Percentiles rank a stretch among this genome's conserved stretches.
phyloP scores from a whole-genome alignment of 2,888 invertebrate genomes.

The Chouioia cunea region DNA sequence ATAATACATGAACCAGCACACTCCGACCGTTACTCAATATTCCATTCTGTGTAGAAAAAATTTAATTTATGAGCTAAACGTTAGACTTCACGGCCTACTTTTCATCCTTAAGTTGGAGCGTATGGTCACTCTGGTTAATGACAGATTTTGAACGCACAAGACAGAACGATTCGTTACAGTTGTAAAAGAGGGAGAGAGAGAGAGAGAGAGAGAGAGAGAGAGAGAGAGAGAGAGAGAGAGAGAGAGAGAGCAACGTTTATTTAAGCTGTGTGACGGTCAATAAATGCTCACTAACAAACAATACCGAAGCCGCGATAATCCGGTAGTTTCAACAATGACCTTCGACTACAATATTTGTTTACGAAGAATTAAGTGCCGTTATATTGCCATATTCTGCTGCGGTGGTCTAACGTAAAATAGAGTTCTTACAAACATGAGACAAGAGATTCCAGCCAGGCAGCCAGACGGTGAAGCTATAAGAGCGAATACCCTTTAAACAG shows the following conservation, averaged over 20 bases:
- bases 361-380: neutral
- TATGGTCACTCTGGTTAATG: too few relatives aligned
- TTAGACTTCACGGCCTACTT: slow-evolving; percentile 11
- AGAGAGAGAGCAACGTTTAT: too few relatives aligned
- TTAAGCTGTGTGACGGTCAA: neutral
- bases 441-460: neutral
- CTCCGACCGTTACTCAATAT: slow-evolving; percentile 31
- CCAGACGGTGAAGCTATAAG: neutral
- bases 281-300: neutral
- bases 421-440: slow-evolving; percentile 18
- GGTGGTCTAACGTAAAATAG: slow-evolving; percentile 20
- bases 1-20: slow-evolving; percentile 23
- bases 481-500: slow-evolving; percentile 39
- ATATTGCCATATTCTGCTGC: slow-evolving; percentile 16
- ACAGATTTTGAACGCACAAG: too few relatives aligned
- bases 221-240: too few relatives aligned
- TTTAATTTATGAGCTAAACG: slow-evolving; percentile 19
- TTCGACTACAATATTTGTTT: slow-evolving; percentile 6
- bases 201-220: too few relatives aligned
- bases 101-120: slow-evolving; percentile 1
- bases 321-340: neutral
- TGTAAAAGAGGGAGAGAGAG: too few relatives aligned
- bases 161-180: too few relatives aligned
- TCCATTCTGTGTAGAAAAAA: slow-evolving; percentile 17
- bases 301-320: too few relatives aligned